Base-by-base conservation (phyloP, 2,888 invertebrate genomes). In the Stenoptilia bipunctidactyla region DNA sequence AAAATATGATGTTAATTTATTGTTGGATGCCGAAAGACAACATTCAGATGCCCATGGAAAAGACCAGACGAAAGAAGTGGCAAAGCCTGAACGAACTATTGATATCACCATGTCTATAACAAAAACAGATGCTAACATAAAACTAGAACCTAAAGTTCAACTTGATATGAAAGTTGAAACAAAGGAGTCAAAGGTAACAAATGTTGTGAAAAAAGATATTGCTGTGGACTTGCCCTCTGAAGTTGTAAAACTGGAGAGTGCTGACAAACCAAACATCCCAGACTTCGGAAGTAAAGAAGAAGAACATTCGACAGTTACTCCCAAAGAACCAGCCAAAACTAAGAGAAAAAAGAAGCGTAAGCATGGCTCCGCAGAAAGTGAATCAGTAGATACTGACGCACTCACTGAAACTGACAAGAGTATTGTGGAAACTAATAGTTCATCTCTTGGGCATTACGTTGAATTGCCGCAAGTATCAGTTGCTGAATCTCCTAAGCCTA, bases 311-410 rank as follows among this genome's bases (percentile, higher is more conserved):
- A 36, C 25, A 13, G 48, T 45, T 42, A 20, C 37, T 14, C 50
- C 15, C 57, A 62, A 49, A 42, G 45, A 4, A 52, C 48, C 59
- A 8, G 49, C 48, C 10, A 65, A 61, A 45, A 87, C 83, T 68
- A 88, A 87, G 73, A 88, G 85, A 82, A 87, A 85, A 79, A 89
- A 88, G 80, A 89, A 89, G 66, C 86, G 79, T 60, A 88, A 87
- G 67, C 72, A 72, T 36, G 66, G 66, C 33, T 67, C 61, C 1
- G 62, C 62, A 20, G 55, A 54, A 6, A 70, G 64, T 51, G 67
- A 68, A 15, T 62, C 66, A 3, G 45, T 58, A 15, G 63, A 64
- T 42, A 49, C 55, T 8, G 68, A 71, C 45, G 40, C 51, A 8
- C 51, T 47, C 13, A 54, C 61, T 27, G 79, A 79, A 50, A 61